Percentiles rank a stretch among this genome's conserved stretches.
Conservation (phyloP, 2,797 vertebrate genomes). For the Danio tinwini region DNA sequence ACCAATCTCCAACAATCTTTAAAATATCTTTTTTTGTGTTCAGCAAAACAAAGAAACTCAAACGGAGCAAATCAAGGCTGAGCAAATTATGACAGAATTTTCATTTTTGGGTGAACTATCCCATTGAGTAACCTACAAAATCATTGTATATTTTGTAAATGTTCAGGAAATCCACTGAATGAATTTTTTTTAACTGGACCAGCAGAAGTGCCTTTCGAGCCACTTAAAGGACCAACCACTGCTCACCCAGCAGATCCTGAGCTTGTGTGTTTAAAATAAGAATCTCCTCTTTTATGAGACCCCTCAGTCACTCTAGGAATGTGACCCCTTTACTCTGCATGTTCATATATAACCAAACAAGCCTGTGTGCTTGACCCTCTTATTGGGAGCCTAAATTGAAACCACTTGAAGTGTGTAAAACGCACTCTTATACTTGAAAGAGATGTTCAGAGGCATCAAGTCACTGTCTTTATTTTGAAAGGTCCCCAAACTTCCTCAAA, state of each 20-base stretch:
- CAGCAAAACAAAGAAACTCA: too few species aligned
- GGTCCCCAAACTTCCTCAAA: too few species aligned
- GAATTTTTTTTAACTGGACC: not conserved
- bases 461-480: too few species aligned
- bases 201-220: not conserved
- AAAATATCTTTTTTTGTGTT: too few species aligned
- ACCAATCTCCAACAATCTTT: too few species aligned
- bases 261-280: conserved; percentile 72
- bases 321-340: conserved; percentile 69
- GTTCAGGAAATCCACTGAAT: not conserved
- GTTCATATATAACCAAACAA: conserved; percentile 70
- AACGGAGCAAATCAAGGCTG: too few species aligned
- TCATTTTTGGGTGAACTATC: too few species aligned
- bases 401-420: conserved; percentile 60
- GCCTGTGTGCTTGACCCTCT: conserved; percentile 60
- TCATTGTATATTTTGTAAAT: not conserved
- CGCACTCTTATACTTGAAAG: conserved; percentile 29
- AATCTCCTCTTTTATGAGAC: conserved; percentile 60
- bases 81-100: too few species aligned
- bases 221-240: conserved; percentile 27
- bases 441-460: conserved; percentile 48
- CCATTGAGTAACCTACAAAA: not conserved
- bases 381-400: conserved; percentile 64
- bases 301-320: conserved; percentile 70
- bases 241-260: not conserved